Conservation (phyloP, 2,888 invertebrate species). For the Eugnorisma glareosa region DNA sequence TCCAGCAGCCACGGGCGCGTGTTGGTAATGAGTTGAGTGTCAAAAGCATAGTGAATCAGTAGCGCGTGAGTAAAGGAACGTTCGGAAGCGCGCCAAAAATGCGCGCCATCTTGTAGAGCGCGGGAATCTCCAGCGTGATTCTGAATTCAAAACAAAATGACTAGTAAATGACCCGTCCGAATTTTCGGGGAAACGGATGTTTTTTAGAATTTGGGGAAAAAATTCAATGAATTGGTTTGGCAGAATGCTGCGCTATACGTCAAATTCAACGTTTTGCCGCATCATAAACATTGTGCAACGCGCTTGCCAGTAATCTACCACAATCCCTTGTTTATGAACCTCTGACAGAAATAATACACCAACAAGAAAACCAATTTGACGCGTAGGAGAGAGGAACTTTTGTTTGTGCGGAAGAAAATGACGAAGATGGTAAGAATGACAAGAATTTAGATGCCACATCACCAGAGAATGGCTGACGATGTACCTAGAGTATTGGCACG, state of each 20-base stretch:
- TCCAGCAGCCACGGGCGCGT: neutral
- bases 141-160: conserved; percentile 43
- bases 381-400: neutral
- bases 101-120: conserved; percentile 39
- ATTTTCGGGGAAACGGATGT: conserved; percentile 25
- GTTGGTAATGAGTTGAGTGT: conserved; percentile 24
- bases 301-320: neutral
- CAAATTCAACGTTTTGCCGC: neutral
- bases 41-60: conserved; percentile 51
- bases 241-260: neutral
- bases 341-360: neutral
- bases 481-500: conserved; percentile 52
- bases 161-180: conserved; percentile 24
- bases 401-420: conserved; percentile 16
- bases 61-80: conserved; percentile 51
- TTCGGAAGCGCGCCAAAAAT: conserved; percentile 58
- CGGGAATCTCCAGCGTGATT: conserved; percentile 48
- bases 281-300: neutral
- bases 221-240: neutral
- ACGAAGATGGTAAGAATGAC: conserved; percentile 10
- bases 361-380: neutral
- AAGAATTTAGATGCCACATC: conserved; percentile 37
- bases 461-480: conserved; percentile 33
- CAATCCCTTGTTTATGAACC: neutral
- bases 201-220: conserved; percentile 7